Evolutionary conservation across 2,113 vertebrate genomes (phyloP), one percentile per base, ranked within the genome.

Genomic region (Hippoglossus stenolepis): DNA sequence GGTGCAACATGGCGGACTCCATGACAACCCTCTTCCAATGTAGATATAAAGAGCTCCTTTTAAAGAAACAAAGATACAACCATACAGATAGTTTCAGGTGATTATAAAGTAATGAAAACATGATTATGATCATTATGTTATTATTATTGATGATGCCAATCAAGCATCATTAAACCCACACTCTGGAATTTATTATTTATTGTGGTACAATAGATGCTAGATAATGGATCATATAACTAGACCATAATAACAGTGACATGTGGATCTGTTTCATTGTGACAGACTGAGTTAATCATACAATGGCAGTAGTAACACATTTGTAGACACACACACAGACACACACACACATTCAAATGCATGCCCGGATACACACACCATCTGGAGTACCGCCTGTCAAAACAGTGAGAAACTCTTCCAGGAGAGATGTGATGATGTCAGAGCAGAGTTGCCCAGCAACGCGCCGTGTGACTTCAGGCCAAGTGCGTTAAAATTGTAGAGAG

Each of bases 391-490:
- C 90, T 95, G 94, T 96, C 95, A 95, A 93, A 86, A 94, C 85
- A 79, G 79, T 82, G 51, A 57, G 51, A 57, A 94, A 93, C 89
- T 94, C 92, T 40, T 93, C 90, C 86, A 72, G 83, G 89, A 92
- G 94, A 94, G 93, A 73, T 21, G 5, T 93, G 92, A 93, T 95
- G 95, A 96, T 95, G 95, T 96, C 95, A 96, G 93, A 94, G 94
- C 92, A 86, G 80, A 82, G 94, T 96, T 96, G 93, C 94, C 93
- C 93, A 95, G 96, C 94, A 96, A 96, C 93, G 79, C 83, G 73
- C 79, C 87, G 86, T 94, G 93, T 95, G 93, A 91, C 93, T 86
- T 93, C 92, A 93, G 86, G 81, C 73, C 45, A 90, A 92, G 86
- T 89, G 91, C 90, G 76, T 89, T 91, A 93, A 73, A 84, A 85